phyloP scores from a whole-genome alignment of 2,888 invertebrate species.

The Nephrotoma guestfalica region DNA sequence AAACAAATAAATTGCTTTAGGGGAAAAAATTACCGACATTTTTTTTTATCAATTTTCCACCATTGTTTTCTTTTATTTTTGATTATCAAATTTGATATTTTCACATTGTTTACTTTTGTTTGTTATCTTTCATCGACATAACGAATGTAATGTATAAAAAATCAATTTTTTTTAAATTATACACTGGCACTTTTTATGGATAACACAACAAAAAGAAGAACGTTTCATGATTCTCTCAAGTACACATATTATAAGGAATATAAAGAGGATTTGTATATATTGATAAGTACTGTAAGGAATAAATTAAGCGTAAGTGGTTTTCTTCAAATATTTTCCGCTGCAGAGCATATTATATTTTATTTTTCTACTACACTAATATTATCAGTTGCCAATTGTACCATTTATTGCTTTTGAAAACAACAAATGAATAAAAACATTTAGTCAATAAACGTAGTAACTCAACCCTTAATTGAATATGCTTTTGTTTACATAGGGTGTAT shows the following conservation, averaged over 20 bases:
- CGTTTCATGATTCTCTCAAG: neutral
- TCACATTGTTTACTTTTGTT: neutral
- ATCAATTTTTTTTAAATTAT: neutral
- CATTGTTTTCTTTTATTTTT: neutral
- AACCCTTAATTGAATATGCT: too few species aligned
- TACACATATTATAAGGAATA: neutral
- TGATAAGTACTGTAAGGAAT: neutral
- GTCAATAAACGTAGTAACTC: too few species aligned
- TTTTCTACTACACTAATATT: too few species aligned
- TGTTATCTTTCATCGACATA: neutral
- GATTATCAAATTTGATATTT: neutral
- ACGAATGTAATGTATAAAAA: neutral
- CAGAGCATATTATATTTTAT: too few species aligned
- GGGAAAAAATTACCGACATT: neutral
- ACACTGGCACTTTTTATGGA: neutral
- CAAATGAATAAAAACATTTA: too few species aligned
- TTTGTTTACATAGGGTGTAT: too few species aligned
- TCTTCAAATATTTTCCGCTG: neutral
- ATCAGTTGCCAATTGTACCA: too few species aligned
- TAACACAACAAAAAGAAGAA: neutral
- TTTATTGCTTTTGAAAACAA: too few species aligned
- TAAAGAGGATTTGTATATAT: neutral
- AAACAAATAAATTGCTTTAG: neutral
- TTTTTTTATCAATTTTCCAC: neutral
- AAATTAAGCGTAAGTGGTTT: neutral